Conservation (phyloP, 30 jellyfish, hydroid and myxozoan species). For the Aurelia aurita region DNA sequence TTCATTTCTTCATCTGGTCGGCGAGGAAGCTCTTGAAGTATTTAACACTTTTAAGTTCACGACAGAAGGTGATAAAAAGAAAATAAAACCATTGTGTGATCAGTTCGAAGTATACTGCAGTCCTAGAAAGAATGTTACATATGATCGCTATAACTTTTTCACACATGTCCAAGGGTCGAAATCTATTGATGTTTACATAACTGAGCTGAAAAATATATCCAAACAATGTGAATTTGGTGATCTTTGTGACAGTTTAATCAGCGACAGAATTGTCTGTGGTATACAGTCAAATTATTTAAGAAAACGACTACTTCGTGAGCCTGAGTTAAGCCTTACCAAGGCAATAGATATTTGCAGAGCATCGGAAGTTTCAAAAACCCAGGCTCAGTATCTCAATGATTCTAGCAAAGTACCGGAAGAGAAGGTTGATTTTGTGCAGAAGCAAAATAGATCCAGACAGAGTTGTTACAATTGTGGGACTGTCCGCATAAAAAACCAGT, state of each 20-base stretch:
- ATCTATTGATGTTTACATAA: no score
- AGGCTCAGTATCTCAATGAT: no score
- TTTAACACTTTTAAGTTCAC: slow-evolving; percentile 36
- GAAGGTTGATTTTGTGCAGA: no score
- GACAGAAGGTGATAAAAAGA: slow-evolving; percentile 36
- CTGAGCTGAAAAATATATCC: no score
- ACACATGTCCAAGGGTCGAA: no score
- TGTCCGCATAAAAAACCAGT: no score
- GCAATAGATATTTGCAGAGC: slow-evolving; percentile 34
- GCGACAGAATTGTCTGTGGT: slow-evolving; percentile 45
- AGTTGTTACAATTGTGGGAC: no score
- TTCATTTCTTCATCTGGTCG: slow-evolving; percentile 9
- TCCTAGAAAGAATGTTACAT: no score
- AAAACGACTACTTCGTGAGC: slow-evolving; percentile 37
- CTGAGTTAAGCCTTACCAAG: slow-evolving; percentile 27
- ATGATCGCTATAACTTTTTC: no score
- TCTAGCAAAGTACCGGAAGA: no score
- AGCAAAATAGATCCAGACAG: no score
- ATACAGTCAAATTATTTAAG: slow-evolving; percentile 12
- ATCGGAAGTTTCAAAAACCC: slow-evolving; percentile 18
- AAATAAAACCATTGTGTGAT: slow-evolving; percentile 30
- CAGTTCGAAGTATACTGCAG: slow-evolving; percentile 30
- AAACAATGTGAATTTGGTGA: no score
- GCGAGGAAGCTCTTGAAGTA: slow-evolving; percentile 47
- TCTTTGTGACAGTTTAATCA: slow-evolving; percentile 5